Conservation (phyloP, 2,888 invertebrate species). For the Drosophila bunnanda region DNA sequence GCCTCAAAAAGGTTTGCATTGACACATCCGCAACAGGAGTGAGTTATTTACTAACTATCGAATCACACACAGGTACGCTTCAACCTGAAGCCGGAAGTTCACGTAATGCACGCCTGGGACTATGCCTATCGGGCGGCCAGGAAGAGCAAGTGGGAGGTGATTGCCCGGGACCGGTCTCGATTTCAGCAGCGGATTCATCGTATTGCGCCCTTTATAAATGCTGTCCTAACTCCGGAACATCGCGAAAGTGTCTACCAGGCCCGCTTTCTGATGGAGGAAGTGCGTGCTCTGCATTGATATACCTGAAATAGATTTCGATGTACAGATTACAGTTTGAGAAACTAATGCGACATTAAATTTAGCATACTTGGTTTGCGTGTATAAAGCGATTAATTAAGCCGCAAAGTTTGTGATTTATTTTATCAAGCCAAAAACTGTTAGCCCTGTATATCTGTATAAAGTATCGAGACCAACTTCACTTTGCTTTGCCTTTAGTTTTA, state of each 20-base stretch:
- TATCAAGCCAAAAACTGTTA: conserved; percentile 40
- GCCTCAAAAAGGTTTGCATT: conserved; percentile 13
- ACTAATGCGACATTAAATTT: conserved; percentile 38
- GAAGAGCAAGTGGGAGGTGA: conserved; percentile 87
- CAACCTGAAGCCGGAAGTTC: conserved; percentile 86
- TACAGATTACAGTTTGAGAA: conserved; percentile 49
- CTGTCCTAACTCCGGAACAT: conserved; percentile 78
- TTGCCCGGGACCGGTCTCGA: conserved; percentile 85
- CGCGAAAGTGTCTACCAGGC: conserved; percentile 80
- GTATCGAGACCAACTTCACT: conserved; percentile 19
- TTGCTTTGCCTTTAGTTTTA: conserved; percentile 34
- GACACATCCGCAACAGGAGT: not conserved
- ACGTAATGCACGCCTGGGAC: conserved; percentile 87
- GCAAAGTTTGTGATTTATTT: conserved; percentile 40
- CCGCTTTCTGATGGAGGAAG: conserved; percentile 70
- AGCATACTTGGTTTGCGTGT: conserved; percentile 46
- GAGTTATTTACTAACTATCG: conserved; percentile 20
- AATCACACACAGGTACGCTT: conserved; percentile 86
- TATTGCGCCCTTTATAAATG: conserved; percentile 70
- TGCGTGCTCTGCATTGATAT: conserved; percentile 37
- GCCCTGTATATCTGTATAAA: conserved; percentile 28
- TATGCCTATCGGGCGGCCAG: conserved; percentile 87
- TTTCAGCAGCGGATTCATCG: conserved; percentile 80
- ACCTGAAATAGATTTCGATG: conserved; percentile 56
- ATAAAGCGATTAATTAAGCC: conserved; percentile 24